A percentile compares a stretch with the other conserved stretches of the same genome.
Conservation (phyloP, 1,140 invertebrate genomes). For the Caenorhabditis inopinata region DNA sequence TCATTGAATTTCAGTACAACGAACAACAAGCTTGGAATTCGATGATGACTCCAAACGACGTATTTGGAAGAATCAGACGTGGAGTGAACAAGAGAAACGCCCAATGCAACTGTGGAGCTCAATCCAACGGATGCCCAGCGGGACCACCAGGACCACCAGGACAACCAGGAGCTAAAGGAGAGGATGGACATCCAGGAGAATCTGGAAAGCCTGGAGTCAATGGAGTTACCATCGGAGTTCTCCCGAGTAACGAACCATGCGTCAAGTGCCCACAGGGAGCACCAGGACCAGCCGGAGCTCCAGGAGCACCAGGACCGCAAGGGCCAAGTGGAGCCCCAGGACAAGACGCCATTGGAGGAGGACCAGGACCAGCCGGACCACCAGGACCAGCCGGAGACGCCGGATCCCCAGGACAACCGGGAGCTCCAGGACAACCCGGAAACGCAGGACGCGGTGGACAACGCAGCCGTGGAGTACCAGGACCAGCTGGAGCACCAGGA, state of each 20-base stretch:
- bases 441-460: no score
- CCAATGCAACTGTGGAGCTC: conserved; percentile 22
- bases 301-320: conserved; percentile 27
- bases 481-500: no score
- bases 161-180: no score
- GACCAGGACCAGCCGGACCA: conserved; percentile 34
- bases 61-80: conserved; percentile 9
- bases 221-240: background rate
- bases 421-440: no score
- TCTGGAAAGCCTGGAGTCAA: conserved; percentile 37
- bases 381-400: conserved; percentile 25
- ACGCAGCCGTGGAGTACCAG: no score
- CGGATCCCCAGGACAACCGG: conserved; percentile 26
- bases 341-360: conserved; percentile 7
- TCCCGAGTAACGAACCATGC: background rate
- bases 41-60: no score
- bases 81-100: conserved; percentile 32
- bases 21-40: conserved; percentile 46
- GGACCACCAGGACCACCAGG: no score
- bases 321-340: conserved; percentile 20
- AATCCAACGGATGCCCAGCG: background rate
- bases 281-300: conserved; percentile 34
- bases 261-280: conserved; percentile 23
- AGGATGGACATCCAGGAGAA: conserved; percentile 34
- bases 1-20: conserved; percentile 16